A percentile compares a stretch with the other conserved stretches of the same genome.
Conservation (phyloP, 2,113 vertebrate species). For the Antechinus stuartii region DNA sequence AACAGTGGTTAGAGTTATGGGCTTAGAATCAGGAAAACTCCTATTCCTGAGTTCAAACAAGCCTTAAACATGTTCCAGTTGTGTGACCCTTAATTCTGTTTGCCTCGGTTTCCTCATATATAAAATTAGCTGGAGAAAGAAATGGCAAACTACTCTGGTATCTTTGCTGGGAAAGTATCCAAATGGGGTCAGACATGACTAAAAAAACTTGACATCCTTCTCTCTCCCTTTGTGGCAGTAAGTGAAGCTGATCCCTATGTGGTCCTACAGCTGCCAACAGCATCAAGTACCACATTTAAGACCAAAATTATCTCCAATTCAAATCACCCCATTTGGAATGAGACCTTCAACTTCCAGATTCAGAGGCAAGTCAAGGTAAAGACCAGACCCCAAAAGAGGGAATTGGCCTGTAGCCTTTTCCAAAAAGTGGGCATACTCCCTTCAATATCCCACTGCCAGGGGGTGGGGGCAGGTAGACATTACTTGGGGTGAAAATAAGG, state of each 20-base stretch:
- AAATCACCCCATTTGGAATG: slow-evolving; percentile 89
- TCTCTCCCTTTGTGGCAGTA: slow-evolving; percentile 73
- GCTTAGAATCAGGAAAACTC: background rate
- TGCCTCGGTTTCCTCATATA: background rate
- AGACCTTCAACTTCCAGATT: slow-evolving; percentile 88
- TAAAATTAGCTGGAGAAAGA: background rate
- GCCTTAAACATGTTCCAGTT: background rate
- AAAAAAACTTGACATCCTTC: background rate
- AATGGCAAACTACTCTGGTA: background rate
- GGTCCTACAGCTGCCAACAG: slow-evolving; percentile 85
- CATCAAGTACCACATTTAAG: slow-evolving; percentile 69
- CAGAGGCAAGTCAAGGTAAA: slow-evolving; percentile 88
- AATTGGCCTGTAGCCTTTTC: background rate
- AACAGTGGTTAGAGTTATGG: background rate
- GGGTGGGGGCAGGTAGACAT: background rate
- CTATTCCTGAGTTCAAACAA: background rate
- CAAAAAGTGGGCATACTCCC: background rate
- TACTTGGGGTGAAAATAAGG: background rate
- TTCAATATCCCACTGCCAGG: background rate
- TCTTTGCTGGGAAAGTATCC: background rate
- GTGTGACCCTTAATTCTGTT: background rate
- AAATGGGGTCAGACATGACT: background rate
- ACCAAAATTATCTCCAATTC: slow-evolving; percentile 84
- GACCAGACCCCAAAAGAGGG: background rate
- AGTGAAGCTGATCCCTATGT: slow-evolving; percentile 87